Evolutionary conservation across 2,888 invertebrate genomes (phyloP).

Genomic region (Heliconius sara): DNA sequence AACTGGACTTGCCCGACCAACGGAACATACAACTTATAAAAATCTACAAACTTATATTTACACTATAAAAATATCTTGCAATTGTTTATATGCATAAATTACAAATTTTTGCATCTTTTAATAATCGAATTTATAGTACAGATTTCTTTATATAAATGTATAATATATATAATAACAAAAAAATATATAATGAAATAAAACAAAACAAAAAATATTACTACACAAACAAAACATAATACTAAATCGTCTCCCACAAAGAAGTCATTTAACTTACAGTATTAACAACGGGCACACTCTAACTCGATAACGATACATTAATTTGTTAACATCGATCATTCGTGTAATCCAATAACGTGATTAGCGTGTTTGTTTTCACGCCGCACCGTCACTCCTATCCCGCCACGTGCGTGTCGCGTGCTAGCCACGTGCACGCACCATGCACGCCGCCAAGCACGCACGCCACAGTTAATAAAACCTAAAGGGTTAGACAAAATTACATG

Average conservation of each 20-base stretch:
- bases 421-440: conserved; percentile 46
- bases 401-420: conserved; percentile 49
- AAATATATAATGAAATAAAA: background rate
- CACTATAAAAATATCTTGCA: no score
- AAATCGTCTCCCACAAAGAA: background rate
- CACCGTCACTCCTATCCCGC: conserved; percentile 43
- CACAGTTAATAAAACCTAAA: conserved; percentile 51
- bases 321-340: conserved; percentile 57
- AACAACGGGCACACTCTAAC: background rate
- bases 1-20: no score
- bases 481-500: conserved; percentile 48
- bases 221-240: background rate
- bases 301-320: conserved; percentile 56
- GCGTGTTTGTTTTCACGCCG: conserved; percentile 52
- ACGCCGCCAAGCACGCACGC: conserved; percentile 43
- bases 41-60: no score
- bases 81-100: no score
- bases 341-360: conserved; percentile 57
- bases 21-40: no score
- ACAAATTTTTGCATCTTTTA: no score
- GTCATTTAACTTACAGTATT: conserved; percentile 1
- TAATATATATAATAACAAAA: background rate
- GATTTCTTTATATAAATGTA: background rate
- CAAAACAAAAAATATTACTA: background rate
- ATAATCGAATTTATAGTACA: no score